These are phyloP conservation scores for Ambastaia sidthimunki DNA, from an alignment of 2,797 vertebrate genomes.

Conservation along the genomic window DNA sequence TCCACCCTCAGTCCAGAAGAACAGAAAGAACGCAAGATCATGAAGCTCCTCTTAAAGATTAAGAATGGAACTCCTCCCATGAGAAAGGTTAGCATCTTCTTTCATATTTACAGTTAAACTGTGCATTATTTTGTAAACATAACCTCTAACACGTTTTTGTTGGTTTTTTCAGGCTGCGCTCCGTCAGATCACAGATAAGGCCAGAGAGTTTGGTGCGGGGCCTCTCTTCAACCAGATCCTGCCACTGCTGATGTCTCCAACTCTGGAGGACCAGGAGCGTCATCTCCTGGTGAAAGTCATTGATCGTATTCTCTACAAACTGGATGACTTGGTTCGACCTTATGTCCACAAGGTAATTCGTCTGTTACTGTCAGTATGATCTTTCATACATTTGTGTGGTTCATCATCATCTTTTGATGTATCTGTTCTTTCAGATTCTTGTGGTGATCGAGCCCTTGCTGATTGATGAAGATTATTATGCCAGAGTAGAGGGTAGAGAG, in stretches of 20 bases:
- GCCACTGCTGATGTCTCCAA: conserved; percentile 96
- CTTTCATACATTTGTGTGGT: too few relatives aligned
- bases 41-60: conserved; percentile 98
- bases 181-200: conserved; percentile 98
- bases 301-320: conserved; percentile 96
- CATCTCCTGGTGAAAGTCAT: conserved; percentile 99
- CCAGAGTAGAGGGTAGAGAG: conserved; percentile 98
- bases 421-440: conserved; percentile 82
- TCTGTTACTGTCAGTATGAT: too few relatives aligned
- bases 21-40: conserved; percentile 99
- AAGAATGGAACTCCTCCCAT: conserved; percentile 99
- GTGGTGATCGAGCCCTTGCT: conserved; percentile 97
- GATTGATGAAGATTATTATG: conserved; percentile 99
- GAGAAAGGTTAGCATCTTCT: conserved; percentile 84
- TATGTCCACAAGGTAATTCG: conserved; percentile 97
- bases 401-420: neutral
- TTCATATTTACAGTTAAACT: neutral
- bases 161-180: conserved; percentile 87
- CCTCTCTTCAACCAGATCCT: conserved; percentile 98
- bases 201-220: conserved; percentile 96
- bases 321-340: conserved; percentile 96
- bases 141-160: neutral
- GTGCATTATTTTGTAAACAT: neutral
- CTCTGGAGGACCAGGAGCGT: conserved; percentile 97
- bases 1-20: conserved; percentile 97